Evolutionary conservation across 2,113 vertebrate genomes (phyloP).

Genomic region (Philantomba maxwellii): DNA sequence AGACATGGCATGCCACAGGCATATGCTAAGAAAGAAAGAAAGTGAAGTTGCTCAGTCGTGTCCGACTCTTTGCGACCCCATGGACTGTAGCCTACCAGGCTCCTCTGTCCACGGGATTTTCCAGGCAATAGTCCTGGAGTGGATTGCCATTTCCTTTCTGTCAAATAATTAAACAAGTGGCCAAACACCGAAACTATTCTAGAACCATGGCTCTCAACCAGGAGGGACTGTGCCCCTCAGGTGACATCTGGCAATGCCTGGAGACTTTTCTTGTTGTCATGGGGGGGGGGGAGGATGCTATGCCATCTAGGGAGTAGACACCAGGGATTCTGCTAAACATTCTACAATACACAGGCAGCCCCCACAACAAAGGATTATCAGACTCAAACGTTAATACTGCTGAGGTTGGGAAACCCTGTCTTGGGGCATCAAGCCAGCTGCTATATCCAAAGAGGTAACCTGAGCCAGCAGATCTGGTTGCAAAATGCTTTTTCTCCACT

Average conservation of each 20-base stretch:
- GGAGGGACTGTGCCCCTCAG: too few species aligned
- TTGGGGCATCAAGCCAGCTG: neutral
- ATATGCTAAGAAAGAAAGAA: neutral
- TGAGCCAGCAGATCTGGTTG: neutral
- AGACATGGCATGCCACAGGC: neutral
- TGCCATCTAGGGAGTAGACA: neutral
- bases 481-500: neutral
- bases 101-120: too few species aligned
- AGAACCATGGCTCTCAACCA: rapidly evolving
- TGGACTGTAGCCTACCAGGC: too few species aligned
- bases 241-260: neutral
- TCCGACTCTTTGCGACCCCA: too few species aligned
- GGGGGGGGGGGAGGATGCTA: neutral
- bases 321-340: neutral
- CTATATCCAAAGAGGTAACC: neutral
- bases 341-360: neutral
- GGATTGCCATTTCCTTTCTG: too few species aligned
- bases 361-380: neutral
- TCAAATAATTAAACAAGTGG: neutral
- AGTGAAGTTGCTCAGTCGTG: too few species aligned
- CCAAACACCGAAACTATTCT: neutral
- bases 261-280: neutral
- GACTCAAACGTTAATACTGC: neutral
- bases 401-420: neutral
- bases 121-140: too few species aligned